Evolutionary conservation across 2,797 vertebrate genomes (phyloP).

Genomic region (Bucorvus abyssinicus): DNA sequence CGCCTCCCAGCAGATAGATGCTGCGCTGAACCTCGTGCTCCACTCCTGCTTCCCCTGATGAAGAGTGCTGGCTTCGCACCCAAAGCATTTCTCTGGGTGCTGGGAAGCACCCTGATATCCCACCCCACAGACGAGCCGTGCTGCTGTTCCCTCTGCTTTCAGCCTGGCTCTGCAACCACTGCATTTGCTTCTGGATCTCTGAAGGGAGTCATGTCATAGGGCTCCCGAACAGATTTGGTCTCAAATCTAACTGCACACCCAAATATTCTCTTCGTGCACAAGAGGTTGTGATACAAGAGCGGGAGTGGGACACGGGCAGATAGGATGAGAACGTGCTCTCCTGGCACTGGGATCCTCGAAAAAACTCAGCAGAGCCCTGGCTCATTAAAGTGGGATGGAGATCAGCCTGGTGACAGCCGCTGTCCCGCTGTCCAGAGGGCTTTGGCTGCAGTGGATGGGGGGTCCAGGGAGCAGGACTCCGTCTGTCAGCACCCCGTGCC

Average conservation of each 20-base stretch:
- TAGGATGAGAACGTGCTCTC: neutral
- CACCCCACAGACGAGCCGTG: fast-evolving
- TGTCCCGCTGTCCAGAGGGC: neutral
- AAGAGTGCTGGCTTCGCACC: fast-evolving
- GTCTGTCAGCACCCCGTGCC: neutral
- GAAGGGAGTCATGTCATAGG: fast-evolving
- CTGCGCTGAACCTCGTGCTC: neutral
- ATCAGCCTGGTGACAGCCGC: neutral
- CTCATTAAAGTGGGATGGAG: neutral
- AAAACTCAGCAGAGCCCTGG: neutral
- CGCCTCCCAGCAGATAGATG: neutral
- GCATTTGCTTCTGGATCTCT: neutral
- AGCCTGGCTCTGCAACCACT: neutral
- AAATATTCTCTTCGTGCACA: neutral
- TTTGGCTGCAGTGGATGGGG: neutral
- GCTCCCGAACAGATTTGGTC: neutral
- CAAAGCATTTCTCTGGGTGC: neutral
- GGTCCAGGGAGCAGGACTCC: neutral
- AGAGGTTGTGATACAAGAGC: neutral
- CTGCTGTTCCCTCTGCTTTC: fast-evolving
- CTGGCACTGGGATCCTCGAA: neutral
- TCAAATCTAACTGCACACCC: neutral
- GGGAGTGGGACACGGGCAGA: neutral
- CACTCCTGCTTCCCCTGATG: neutral
- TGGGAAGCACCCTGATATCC: neutral